Conservation (phyloP, 2,113 vertebrate genomes). For the Oncorhynchus mykiss region DNA sequence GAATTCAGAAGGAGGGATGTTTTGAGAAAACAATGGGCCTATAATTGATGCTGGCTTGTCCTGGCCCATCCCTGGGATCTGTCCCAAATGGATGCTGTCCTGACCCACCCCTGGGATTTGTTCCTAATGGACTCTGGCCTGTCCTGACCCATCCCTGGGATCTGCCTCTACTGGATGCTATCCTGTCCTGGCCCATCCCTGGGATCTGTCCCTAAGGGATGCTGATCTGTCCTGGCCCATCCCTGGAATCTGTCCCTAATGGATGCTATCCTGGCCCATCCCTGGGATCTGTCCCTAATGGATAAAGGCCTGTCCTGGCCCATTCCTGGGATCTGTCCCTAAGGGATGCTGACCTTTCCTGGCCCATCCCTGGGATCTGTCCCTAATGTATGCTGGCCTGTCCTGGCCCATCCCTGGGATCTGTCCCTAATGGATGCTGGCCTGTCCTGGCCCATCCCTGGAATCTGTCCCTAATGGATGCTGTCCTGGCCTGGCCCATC, state of each 20-base stretch:
- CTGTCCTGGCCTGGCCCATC: no score
- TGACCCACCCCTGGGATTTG: neutral
- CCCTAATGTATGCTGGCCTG: neutral
- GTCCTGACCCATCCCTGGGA: no score
- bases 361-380: neutral
- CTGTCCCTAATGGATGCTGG: no score
- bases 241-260: no score
- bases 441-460: no score
- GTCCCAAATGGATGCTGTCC: constrained; percentile 9
- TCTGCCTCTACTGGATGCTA: neutral
- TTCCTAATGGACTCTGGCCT: no score
- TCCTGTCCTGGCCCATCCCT: constrained; percentile 21
- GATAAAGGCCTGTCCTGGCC: neutral
- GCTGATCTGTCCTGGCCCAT: constrained; percentile 4
- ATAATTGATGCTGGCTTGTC: no score
- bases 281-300: no score
- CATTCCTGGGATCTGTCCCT: constrained; percentile 10
- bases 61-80: no score
- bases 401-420: constrained; percentile 19
- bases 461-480: no score
- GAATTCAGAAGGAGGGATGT: constrained; percentile 24
- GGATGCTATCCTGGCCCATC: no score
- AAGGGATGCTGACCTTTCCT: neutral
- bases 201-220: neutral
- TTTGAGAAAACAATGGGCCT: constrained; percentile 9